Evolutionary conservation across 2,797 vertebrate species (phyloP).

Genomic region (Threskiornis aethiopicus): DNA sequence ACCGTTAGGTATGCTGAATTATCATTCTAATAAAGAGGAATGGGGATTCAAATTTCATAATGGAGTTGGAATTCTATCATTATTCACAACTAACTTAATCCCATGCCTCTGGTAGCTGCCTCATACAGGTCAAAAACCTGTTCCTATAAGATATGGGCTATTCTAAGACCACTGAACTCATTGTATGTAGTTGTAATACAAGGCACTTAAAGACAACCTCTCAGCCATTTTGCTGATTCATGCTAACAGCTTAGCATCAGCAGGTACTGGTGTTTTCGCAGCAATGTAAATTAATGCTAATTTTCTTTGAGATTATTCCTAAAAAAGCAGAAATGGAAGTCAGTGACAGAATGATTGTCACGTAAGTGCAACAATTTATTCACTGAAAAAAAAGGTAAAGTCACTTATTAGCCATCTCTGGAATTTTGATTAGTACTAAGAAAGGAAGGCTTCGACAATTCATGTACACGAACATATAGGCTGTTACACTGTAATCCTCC

Average conservation of each 20-base stretch:
- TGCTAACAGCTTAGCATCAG: background rate
- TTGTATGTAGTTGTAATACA: background rate
- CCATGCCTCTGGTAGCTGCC: background rate
- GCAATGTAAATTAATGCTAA: conserved; percentile 42
- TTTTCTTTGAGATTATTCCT: conserved; percentile 1
- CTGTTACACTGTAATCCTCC: background rate
- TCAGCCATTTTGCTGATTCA: conserved; percentile 29
- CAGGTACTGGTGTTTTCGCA: background rate
- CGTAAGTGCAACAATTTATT: background rate
- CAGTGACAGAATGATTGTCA: conserved; percentile 11
- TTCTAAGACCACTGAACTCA: background rate
- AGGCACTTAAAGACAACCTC: background rate
- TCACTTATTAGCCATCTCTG: background rate
- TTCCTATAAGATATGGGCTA: background rate
- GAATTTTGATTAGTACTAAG: background rate
- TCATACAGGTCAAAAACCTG: background rate
- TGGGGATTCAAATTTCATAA: background rate
- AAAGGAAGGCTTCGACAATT: background rate
- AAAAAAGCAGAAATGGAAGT: conserved; percentile 18
- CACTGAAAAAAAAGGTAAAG: background rate
- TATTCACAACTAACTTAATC: background rate
- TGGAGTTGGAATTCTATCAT: background rate
- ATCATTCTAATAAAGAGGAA: background rate
- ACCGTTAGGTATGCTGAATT: background rate
- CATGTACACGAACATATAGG: background rate